Evolutionary conservation across 2,888 invertebrate species (phyloP), one percentile per base, ranked within the genome.

Genomic region (Campopleginae sp.): DNA sequence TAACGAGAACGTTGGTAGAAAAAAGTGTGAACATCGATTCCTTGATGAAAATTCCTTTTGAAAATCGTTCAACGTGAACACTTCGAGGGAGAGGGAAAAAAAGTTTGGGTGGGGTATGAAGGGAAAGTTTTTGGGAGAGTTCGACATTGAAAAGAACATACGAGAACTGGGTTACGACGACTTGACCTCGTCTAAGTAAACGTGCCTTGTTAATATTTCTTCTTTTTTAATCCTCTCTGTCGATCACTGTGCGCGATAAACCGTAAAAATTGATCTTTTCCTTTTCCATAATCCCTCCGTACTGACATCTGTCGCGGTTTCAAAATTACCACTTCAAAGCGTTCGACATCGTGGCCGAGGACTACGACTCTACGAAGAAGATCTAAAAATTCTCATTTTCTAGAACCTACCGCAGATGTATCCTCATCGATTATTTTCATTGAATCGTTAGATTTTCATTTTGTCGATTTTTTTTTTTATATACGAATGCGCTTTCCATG

Each of bases 241-340:
- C 54, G 14, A 70, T 46, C 72, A 79, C 77, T 84, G 82, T 79
- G 80, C 83, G 84, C 83, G 83, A 82, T 80, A 83, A 80, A 80
- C 48, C 74, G 63, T 78, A 46, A 46, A 48, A 68, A 44, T 78
- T 33, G 72, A 84, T 65, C 31, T 23, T 68, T 42, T 31, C 27
- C n/a, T 31, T 19, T 27, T 51, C 42, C 42, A 19, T 65, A 1
- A 58, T 78, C 46, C 61, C 31, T 27, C 76, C 33, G 66, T 65
- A 74, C 71, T 77, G 38, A 38, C 66, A 38, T 31, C 14, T 74
- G 54, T 76, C 54, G 27, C 27, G 6, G 6, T 72, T 70, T 8
- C 51, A 79, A 79, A 31, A 46, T 66, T 27, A 14, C 27, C 68
- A 58, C 75, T 76, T 70, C 48, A 63, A 76, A 75, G 79, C 79